Conservation (phyloP, 2,888 invertebrate genomes). For the Epirrhoe alternata region DNA sequence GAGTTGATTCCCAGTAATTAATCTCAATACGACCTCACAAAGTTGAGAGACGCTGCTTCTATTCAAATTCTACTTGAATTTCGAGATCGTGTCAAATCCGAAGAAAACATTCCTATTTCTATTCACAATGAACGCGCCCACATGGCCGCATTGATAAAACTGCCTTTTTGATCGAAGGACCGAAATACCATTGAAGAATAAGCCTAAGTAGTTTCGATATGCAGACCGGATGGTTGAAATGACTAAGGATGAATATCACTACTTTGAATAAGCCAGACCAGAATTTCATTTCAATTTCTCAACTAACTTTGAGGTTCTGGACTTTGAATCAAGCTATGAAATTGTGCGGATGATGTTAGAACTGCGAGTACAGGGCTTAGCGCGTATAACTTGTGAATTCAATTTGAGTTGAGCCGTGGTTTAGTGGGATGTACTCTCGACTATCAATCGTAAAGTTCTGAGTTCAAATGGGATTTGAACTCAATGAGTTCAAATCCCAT, state of each 20-base stretch:
- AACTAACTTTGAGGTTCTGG: constrained; percentile 3
- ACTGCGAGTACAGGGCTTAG: neutral
- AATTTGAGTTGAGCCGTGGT: neutral
- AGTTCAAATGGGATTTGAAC: no score
- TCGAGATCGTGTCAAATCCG: neutral
- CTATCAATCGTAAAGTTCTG: no score
- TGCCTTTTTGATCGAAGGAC: neutral
- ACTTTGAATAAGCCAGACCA: neutral
- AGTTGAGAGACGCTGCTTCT: neutral
- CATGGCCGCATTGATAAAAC: neutral
- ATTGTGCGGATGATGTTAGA: constrained; percentile 2
- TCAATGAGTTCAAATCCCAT: no score
- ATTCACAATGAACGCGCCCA: neutral
- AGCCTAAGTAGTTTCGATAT: neutral
- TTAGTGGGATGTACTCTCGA: no score
- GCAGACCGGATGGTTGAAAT: neutral
- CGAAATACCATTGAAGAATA: neutral
- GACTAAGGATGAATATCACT: neutral
- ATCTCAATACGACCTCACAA: no score
- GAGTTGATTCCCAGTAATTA: no score
- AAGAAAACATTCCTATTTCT: neutral
- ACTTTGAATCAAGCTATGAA: constrained; percentile 9
- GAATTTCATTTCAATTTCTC: constrained; percentile 13
- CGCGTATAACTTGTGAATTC: constrained; percentile 4
- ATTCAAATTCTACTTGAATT: neutral